Conservation (phyloP, 2,797 vertebrate species). For the Meda fulgida region DNA sequence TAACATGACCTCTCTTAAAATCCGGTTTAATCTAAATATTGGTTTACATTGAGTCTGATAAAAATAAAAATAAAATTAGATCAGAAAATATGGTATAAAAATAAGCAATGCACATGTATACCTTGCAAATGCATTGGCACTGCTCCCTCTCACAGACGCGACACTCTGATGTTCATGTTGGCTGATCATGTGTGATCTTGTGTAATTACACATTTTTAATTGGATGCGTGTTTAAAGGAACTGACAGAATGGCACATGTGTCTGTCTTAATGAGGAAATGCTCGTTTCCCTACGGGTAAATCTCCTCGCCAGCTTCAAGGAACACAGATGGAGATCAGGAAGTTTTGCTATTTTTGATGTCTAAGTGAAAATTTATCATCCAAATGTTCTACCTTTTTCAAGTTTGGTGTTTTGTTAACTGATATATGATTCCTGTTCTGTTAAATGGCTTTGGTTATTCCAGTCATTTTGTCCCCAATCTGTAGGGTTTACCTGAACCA, state of each 20-base stretch:
- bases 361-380: constrained; percentile 2
- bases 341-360: constrained; percentile 16
- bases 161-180: background rate
- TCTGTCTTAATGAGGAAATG: constrained; percentile 30
- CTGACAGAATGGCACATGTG: constrained; percentile 8
- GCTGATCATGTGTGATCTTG: constrained; percentile 4
- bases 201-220: constrained; percentile 29
- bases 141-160: background rate
- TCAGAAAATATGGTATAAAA: background rate
- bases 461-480: background rate
- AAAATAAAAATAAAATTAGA: background rate
- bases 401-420: background rate
- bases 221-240: constrained; percentile 2
- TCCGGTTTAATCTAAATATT: background rate
- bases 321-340: constrained; percentile 41
- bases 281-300: constrained; percentile 5
- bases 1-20: background rate
- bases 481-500: too few relatives aligned
- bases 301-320: constrained; percentile 34
- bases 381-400: background rate
- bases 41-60: background rate
- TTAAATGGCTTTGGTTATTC: background rate
- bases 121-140: background rate
- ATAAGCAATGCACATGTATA: background rate
- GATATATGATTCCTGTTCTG: background rate